Conservation (phyloP, 2,797 vertebrate species). For the Parotocinclus haroldoi region DNA sequence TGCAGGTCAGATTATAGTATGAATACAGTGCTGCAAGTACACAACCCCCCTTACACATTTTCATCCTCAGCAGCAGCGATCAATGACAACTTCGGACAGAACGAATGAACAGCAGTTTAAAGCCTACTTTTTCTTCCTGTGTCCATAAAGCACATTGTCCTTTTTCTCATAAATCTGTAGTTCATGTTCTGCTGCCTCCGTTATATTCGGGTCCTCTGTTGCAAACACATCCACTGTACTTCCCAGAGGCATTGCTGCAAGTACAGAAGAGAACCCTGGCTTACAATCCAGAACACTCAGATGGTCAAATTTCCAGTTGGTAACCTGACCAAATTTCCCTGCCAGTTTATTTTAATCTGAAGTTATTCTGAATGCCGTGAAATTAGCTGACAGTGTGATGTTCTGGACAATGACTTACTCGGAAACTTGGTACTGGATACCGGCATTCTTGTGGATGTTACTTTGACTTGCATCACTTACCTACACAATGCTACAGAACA, state of each 20-base stretch:
- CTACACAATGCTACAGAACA: too few species aligned
- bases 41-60: background rate
- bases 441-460: too few species aligned
- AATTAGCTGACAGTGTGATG: too few species aligned
- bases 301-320: too few species aligned
- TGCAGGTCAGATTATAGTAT: constrained; percentile 16
- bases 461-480: too few species aligned
- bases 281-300: background rate
- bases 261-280: too few species aligned
- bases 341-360: too few species aligned
- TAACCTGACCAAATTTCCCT: too few species aligned
- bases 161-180: constrained; percentile 63
- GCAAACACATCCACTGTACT: constrained; percentile 61
- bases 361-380: too few species aligned
- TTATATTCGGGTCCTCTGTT: constrained; percentile 59
- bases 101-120: background rate
- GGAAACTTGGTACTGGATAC: too few species aligned
- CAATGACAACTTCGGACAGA: background rate
- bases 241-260: constrained; percentile 57
- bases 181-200: constrained; percentile 52
- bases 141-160: constrained; percentile 56
- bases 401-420: too few species aligned
- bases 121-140: constrained; percentile 54
- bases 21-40: background rate
- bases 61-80: too few species aligned